Evolutionary conservation across 2,888 invertebrate species (phyloP), one percentile per base, ranked within the genome.

Genomic region (Stenurella melanura): DNA sequence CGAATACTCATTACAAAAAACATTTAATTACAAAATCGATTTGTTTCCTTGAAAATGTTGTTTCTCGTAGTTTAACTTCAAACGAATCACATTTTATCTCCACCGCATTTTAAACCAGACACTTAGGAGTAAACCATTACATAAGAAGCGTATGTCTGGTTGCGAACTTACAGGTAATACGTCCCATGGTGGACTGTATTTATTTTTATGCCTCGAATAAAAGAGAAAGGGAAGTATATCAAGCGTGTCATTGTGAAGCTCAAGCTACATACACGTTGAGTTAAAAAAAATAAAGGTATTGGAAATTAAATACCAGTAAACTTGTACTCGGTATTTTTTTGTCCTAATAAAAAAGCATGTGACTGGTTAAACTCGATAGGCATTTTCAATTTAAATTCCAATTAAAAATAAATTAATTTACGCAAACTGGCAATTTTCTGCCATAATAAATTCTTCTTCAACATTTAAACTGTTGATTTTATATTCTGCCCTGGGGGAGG

Each of bases 361-460:
- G 15, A 30, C 61, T 50, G 50, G n/a, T 50, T 50, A 50, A 30
- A 12, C 61, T 30, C 30, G 61, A 17, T 30, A 30, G 60, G 60
- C 19, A 69, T 76, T 73, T 66, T 61, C 75, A 79, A 79, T 79
- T 73, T 58, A 75, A 78, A 63, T 75, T 76, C 68, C 75, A 77
- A 81, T 79, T 78, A 79, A 63, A 69, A 76, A 71, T 56, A 76
- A 76, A 80, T 80, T 80, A 75, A 77, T 72, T 75, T 77, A 42
- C 57, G 42, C 18, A 26, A 57, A 18, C 50, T 30, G 38, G 73
- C 72, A 78, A 77, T 80, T 78, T 78, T 79, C 76, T 75, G 74
- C 71, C 67, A 76, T 66, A 70, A 77, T 73, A 73, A 77, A 79
- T 79, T 78, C 73, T 61, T 69, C 61, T 61, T 61, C 61, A 30